Conservation (phyloP, 2,888 invertebrate species). For the Holacanthella duospinosa region DNA sequence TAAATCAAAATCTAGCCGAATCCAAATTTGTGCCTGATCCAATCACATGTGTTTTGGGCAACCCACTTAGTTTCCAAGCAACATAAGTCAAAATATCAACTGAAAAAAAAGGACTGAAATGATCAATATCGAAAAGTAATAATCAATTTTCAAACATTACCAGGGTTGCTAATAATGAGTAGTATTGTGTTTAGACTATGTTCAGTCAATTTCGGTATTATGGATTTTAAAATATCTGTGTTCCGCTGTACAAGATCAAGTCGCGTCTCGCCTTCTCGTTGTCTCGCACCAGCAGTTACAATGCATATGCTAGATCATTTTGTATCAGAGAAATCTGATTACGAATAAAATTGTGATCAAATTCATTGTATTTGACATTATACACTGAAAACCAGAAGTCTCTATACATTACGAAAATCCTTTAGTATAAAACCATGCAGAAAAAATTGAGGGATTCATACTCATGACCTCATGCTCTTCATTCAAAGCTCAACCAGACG, state of each 20-base stretch:
- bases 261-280: constrained; percentile 79
- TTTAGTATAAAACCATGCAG: too few species aligned
- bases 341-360: too few species aligned
- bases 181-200: constrained; percentile 78
- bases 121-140: too few species aligned
- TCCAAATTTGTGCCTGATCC: constrained; percentile 90
- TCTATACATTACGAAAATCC: too few species aligned
- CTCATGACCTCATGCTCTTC: too few species aligned
- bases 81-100: constrained; percentile 87
- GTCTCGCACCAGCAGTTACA: constrained; percentile 82
- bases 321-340: constrained; percentile 58
- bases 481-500: too few species aligned
- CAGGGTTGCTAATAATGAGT: constrained; percentile 79
- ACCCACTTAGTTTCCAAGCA: constrained; percentile 85
- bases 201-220: constrained; percentile 69
- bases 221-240: constrained; percentile 73
- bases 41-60: constrained; percentile 75
- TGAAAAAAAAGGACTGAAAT: too few species aligned
- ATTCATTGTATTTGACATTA: too few species aligned
- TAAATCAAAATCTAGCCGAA: constrained; percentile 78
- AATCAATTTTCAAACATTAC: too few species aligned
- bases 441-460: too few species aligned
- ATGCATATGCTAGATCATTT: constrained; percentile 74
- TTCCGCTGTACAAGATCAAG: constrained; percentile 79
- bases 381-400: too few species aligned